Conservation (phyloP, 2,113 vertebrate genomes). For the Prunella himalayana region DNA sequence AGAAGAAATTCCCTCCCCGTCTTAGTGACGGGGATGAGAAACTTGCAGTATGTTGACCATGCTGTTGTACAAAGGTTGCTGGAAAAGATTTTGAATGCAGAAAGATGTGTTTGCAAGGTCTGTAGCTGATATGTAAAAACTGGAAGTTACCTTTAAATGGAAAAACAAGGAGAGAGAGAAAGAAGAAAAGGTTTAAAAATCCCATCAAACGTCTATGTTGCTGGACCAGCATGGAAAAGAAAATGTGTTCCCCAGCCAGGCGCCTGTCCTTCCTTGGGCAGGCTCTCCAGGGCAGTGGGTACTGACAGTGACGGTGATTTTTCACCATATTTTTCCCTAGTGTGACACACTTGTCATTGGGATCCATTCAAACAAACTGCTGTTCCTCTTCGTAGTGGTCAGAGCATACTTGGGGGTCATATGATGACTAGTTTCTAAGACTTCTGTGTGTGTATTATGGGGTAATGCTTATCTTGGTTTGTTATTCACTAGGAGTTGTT, state of each 20-base stretch:
- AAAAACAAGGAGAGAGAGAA: background rate
- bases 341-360: background rate
- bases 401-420: background rate
- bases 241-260: background rate
- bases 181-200: background rate
- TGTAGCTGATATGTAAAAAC: background rate
- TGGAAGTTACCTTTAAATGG: background rate
- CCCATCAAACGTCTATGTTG: background rate
- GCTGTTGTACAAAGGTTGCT: background rate
- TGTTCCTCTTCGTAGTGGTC: background rate
- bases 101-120: background rate
- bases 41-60: background rate
- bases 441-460: accelerated
- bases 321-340: background rate
- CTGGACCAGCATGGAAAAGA: background rate
- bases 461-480: background rate
- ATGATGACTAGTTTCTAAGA: background rate
- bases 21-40: background rate
- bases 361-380: background rate
- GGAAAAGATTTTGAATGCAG: background rate
- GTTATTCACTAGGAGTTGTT: background rate
- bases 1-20: background rate
- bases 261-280: background rate
- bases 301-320: accelerated
- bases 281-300: background rate